Evolutionary conservation across 92 coral and sea anemone species (phyloP).

Genomic region (Paramuricea clavata): DNA sequence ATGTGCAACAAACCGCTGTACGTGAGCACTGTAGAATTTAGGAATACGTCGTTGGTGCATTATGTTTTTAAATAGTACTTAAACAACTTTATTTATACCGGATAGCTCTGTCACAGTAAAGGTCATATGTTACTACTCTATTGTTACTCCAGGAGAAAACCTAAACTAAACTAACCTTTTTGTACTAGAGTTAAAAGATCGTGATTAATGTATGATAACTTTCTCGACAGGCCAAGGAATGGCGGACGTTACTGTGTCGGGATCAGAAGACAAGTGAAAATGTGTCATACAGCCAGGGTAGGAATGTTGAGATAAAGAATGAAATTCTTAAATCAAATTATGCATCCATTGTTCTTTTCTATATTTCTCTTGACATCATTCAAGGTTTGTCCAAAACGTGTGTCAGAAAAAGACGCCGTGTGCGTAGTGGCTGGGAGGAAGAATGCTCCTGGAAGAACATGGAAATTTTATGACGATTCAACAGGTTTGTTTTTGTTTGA

Average conservation of each 20-base stretch:
- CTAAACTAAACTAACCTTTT: too few relatives aligned
- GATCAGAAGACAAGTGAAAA: background rate
- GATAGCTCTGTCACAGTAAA: too few relatives aligned
- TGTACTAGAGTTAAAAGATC: background rate
- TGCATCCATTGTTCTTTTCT: background rate
- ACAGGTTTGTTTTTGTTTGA: slow-evolving; percentile 32
- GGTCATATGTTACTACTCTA: background rate
- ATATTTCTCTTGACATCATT: background rate
- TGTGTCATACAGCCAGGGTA: background rate
- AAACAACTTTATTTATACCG: too few relatives aligned
- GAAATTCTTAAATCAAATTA: background rate
- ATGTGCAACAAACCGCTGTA: slow-evolving; percentile 9
- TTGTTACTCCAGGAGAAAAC: too few relatives aligned
- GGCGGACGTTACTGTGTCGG: background rate
- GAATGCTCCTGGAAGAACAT: background rate
- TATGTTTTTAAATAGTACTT: too few relatives aligned
- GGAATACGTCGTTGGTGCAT: background rate
- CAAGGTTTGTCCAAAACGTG: background rate
- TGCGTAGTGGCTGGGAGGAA: background rate
- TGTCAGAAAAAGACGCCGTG: background rate
- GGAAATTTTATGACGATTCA: slow-evolving; percentile 22
- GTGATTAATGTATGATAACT: background rate
- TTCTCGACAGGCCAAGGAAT: background rate
- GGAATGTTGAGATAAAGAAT: background rate
- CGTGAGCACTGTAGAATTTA: background rate